Evolutionary conservation across 2,113 vertebrate species (phyloP), one percentile per base, ranked within the genome.

Genomic region (Hyperoodon ampullatus): DNA sequence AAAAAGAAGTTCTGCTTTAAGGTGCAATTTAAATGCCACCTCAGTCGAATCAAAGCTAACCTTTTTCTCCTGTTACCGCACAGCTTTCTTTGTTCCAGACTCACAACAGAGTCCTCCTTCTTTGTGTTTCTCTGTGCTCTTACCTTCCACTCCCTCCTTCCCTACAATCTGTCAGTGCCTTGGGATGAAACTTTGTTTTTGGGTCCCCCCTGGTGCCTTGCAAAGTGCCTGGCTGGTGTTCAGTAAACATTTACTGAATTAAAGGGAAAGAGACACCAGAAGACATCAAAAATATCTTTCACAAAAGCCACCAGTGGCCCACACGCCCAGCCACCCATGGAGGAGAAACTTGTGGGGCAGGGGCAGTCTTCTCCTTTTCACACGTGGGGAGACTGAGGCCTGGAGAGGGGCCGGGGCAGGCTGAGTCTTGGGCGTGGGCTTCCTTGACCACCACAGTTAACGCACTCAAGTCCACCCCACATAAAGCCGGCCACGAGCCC

Each of bases 401-500:
- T 78, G 47, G 42, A 58, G 18, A 65, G 44, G n/a, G 30, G 50
- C 10, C 18, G 2, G 18, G 66, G 23, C 28, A 28, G 39, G 42
- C 75, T 42, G n/a, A 50, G 60, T 86, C 35, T 44, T 0, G 1
- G 24, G 12, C 6, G 9, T 12, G 42, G 61, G 6, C 50, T 72
- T 96, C 24, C 61, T 33, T 18, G 15, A 9, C 13, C 3, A 3
- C 9, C 24, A 28, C n/a, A 61, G 24, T 8, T 8, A 58, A 81
- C 1, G 3, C 1, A 5, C 42, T 21, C 8, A 7, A 13, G 12
- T 47, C 47, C 4, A 19, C 13, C 7, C 13, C 14, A 1, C 8
- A 23, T n/a, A 39, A 88, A 70, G 74, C 21, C 18, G 14, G 14
- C 53, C 5, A 23, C 23, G 35, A 33, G 26, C 3, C 12, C 6